Base-by-base conservation (phyloP, 2,888 invertebrate species). In the Stictocephala bisonia region DNA sequence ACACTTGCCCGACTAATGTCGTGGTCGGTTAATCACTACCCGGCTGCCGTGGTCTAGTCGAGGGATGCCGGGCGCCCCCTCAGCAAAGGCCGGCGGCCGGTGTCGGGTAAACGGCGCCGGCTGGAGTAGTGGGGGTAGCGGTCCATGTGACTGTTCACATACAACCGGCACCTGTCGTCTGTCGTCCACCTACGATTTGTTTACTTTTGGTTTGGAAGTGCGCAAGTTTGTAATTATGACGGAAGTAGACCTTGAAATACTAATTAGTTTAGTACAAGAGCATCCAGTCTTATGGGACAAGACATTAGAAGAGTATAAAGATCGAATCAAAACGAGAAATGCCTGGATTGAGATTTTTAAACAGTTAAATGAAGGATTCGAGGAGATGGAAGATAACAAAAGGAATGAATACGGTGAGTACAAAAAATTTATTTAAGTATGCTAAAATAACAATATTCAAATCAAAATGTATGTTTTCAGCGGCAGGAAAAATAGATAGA, bases 301-400 rank as follows among this genome's bases (percentile, higher is more conserved):
- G 26, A 58, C 53, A 18, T 15, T 44, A 15, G 53, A 41, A 24
- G 20, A 58, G 7, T 26, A 40, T 53, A 70, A 70, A 31, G 51
- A 70, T 70, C 26, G 26, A 58, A 24, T 56, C n/a, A 70, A 56
- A 40, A 70, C 58, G 35, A 26, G 24, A 40, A 40, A 41, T 48
- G 56, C 70, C 22, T 70, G 70, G 70, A 70, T 53, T 35, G 40
- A 70, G 15, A 41, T 70, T 56, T 70, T 64, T 41, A 40, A 64
- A 64, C 41, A 64, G 22, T 40, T 64, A 26, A 64, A 64, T 64
- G 64, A 64, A 35, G 15, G 26, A 35, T 64, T 64, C 40, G 60
- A 60, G 22, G 60, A 29, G 18, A 60, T 60, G 60, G 60, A 60
- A 60, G 35, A 15, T 18, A 60, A 60, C 1, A 22, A 60, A 29